Evolutionary conservation across 1,140 invertebrate species (phyloP), one percentile per base, ranked within the genome.

Genomic region (Achroia grisella): DNA sequence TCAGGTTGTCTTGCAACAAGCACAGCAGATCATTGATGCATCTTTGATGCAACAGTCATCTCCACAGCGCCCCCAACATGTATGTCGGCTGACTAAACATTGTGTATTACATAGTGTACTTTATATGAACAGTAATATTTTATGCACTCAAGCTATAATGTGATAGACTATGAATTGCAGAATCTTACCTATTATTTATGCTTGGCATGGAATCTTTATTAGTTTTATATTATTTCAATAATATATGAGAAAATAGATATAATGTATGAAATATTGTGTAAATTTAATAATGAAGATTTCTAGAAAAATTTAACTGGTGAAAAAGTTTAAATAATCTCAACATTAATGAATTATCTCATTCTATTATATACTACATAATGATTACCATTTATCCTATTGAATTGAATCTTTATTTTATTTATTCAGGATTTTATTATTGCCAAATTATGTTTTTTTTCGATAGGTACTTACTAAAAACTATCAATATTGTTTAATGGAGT

Each of bases 1-100:
- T 68, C 85, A 86, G 73, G 82, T 86, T 76, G 82, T 86, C 45
- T 82, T 87, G 67, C 85, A 87, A 81, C 83, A 86, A 52, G 73
- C 78, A 44, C 84, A 85, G 58, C 86, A 87, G 69, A 83, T 86
- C 62, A 85, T 87, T 75, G 83, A 87, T 73, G 75, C 80, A 76
- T 86, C 81, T 70, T 51, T 82, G 68, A 82, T 86, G 73, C 80
- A 80, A 75, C 84, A 86, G 68, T 65, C 74, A 58, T 69, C 77
- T 60, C 61, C 78, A 66, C 83, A 85, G 64, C 80, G 75, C 42
- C 77, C 81, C 48, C 83, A 83, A 80, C 83, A 87, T 83, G 85
- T 87, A 85, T 83, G 85, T 87, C 55, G 62, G 37, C 53, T 67
- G 61, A 62, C 65, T 68, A 52, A 64, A 57, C 32, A 48, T 62